Evolutionary conservation across 2,888 invertebrate species (phyloP).

Genomic region (Rutpela maculata): DNA sequence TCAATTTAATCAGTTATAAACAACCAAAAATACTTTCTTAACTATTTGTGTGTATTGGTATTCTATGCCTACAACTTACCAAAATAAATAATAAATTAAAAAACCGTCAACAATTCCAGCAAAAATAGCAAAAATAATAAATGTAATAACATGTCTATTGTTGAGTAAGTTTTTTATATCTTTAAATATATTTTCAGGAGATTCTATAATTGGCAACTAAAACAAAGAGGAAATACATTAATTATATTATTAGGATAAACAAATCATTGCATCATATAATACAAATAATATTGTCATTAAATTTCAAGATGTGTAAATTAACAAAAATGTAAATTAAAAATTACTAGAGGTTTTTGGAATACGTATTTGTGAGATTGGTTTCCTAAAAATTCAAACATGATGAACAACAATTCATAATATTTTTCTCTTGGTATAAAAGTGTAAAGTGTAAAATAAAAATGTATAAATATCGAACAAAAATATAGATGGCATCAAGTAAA

Average conservation of each 20-base stretch:
- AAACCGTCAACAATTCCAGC: constrained; percentile 88
- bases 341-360: too few species aligned
- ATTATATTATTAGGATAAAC: not conserved
- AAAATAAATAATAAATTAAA: constrained; percentile 88
- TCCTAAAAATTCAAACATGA: too few species aligned
- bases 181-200: constrained; percentile 81
- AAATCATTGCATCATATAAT: not conserved
- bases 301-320: too few species aligned
- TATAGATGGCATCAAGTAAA: too few species aligned
- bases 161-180: constrained; percentile 80
- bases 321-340: too few species aligned
- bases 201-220: constrained; percentile 82
- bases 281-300: not conserved
- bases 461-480: too few species aligned
- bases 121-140: constrained; percentile 83
- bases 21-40: not conserved
- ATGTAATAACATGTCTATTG: constrained; percentile 81
- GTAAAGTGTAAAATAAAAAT: too few species aligned
- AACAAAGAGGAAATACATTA: constrained; percentile 59
- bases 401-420: too few species aligned
- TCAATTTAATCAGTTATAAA: too few species aligned
- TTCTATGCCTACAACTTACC: constrained; percentile 74
- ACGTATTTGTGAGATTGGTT: too few species aligned
- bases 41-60: too few species aligned
- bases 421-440: too few species aligned